phyloP scores from a whole-genome alignment of 23 tunicate species.

The Botrylloides violaceus region DNA sequence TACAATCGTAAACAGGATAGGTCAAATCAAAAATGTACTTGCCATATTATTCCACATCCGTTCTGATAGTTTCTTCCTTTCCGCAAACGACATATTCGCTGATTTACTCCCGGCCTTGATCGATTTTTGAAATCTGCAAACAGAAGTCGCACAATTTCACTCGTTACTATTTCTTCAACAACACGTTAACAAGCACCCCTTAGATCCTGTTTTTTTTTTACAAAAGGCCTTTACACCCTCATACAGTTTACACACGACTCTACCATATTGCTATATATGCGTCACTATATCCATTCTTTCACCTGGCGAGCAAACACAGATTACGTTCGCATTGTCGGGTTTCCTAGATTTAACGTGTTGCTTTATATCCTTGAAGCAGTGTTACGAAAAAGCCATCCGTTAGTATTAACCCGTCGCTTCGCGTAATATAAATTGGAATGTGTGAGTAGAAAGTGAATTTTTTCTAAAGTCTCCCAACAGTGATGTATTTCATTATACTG shows the following conservation, averaged over 20 bases:
- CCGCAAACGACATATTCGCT: neutral
- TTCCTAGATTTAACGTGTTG: neutral
- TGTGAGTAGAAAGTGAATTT: neutral
- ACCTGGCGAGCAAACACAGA: neutral
- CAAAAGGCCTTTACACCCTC: no score
- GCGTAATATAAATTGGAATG: neutral
- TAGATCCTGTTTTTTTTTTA: no score
- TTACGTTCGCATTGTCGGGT: neutral
- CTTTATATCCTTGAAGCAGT: neutral
- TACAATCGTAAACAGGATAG: no score
- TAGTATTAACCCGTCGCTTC: neutral
- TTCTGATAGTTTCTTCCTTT: neutral
- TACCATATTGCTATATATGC: no score
- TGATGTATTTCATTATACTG: no score
- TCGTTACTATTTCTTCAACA: no score
- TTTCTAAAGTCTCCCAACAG: no score
- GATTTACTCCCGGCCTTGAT: neutral
- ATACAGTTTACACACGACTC: no score
- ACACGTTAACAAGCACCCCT: no score
- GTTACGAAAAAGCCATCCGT: neutral
- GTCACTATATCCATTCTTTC: neutral
- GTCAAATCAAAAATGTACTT: neutral
- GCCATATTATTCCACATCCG: neutral
- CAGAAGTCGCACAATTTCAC: no score
- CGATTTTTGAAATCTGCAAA: neutral